Base-by-base conservation (phyloP, 2,888 invertebrate species). In the Galerucella calmariensis region DNA sequence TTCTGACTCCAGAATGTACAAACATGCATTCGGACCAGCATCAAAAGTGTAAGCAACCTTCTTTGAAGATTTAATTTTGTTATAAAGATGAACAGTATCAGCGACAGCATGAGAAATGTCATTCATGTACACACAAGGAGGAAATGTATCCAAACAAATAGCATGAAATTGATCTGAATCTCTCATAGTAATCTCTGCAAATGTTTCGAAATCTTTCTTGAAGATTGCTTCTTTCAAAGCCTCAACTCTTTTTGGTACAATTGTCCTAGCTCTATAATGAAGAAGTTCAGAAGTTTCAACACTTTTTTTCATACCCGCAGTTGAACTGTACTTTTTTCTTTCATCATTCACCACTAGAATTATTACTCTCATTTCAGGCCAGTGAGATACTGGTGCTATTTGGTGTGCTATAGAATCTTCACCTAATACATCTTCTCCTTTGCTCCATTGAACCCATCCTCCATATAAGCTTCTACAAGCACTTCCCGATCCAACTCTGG, bases 101-200 rank as follows among this genome's bases (percentile, higher is more conserved):
- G 94, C 91, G 71, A 99, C 93, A 35, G 91, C 89, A 85, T 94
- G 93, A 0, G 99, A 98, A 0, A 92, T 90, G 84, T 97, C 95
- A 84, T 94, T 98, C 93, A 99, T 92, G 86, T 99, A 99, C 14
- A 93, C 90, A 86, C 95, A 94, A 0, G 99, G 98, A 24, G 99
- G 99, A 88, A 92, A 97, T 0, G 98, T 95, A 86, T 99, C 99
- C 76, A 97, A 88, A 83, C 96, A 96, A 41, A 96, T 90, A 0
- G 98, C 97, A 90, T 99, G 99, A 83, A 99, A 94, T 86, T 98
- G 96, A 90, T 99, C 99, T 76, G 98, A 98, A 83, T 99, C 99
- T 87, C 93, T 93, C 95, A 99, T 99, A 0, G 97, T 97, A 27
- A 98, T 90, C 84, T 95, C 92, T n/a, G 96, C 97, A 89, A 99